phyloP scores from a whole-genome alignment of 2,888 invertebrate species.

The Pseudeuparius sepicola region DNA sequence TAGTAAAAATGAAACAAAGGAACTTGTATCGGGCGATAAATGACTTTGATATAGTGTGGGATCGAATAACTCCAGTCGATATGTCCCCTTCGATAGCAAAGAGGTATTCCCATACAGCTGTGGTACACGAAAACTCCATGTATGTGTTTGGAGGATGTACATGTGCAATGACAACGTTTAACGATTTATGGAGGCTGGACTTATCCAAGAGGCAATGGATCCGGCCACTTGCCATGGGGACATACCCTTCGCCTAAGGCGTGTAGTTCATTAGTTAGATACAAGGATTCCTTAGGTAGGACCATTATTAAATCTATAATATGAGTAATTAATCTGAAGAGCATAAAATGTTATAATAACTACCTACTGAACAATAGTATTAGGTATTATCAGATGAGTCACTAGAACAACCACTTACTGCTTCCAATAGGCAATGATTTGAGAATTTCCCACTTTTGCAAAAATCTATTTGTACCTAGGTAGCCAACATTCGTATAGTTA shows the following conservation, averaged over 20 bases:
- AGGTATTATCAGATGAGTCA: no score
- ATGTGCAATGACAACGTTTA: constrained; percentile 87
- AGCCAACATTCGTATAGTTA: no score
- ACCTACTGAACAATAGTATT: no score
- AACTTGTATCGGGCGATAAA: constrained; percentile 68
- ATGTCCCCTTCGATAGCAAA: constrained; percentile 72
- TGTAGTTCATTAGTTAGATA: constrained; percentile 88
- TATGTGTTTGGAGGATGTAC: constrained; percentile 96
- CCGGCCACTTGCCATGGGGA: constrained; percentile 70
- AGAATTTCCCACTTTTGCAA: no score
- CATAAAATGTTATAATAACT: no score
- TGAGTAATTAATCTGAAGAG: no score
- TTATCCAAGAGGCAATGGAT: constrained; percentile 78
- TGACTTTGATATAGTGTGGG: constrained; percentile 70
- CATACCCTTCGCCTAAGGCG: constrained; percentile 92
- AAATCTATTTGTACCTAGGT: no score
- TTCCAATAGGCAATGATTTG: no score
- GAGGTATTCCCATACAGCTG: constrained; percentile 86
- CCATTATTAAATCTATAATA: constrained; percentile 21
- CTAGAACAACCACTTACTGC: no score
- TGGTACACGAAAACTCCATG: constrained; percentile 74
- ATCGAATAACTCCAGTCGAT: constrained; percentile 47
- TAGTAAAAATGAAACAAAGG: constrained; percentile 60
- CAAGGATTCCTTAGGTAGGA: constrained; percentile 61
- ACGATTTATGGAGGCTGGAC: constrained; percentile 93